These are phyloP conservation scores for Clitarchus hookeri DNA, from an alignment of 2,888 invertebrate genomes.

Conservation along the genomic window DNA sequence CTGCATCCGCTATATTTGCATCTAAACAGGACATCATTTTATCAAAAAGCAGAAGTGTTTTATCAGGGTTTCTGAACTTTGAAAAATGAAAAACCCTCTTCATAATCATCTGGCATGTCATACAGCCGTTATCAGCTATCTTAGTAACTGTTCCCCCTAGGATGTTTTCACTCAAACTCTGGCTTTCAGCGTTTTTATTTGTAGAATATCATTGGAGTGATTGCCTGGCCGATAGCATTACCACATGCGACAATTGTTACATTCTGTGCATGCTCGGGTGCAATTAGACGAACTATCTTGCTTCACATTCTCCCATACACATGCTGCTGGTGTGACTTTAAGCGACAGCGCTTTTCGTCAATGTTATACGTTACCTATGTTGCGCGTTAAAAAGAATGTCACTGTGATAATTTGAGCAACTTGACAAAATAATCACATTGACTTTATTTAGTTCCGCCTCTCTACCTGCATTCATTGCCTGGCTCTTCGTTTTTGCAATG, in stretches of 20 bases:
- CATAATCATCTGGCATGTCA: background rate
- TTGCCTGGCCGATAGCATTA: too few species aligned
- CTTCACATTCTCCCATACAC: background rate
- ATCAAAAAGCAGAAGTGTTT: conserved; percentile 47
- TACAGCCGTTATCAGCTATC: conserved; percentile 5
- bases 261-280: background rate
- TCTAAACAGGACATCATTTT: conserved; percentile 48
- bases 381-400: background rate
- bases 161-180: conserved; percentile 16
- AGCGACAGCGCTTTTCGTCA: background rate
- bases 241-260: background rate
- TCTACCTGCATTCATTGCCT: conserved; percentile 8
- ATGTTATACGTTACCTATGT: background rate
- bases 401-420: background rate
- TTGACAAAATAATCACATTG: background rate
- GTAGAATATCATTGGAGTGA: too few species aligned
- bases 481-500: background rate
- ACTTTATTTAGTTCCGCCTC: background rate
- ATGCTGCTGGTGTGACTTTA: background rate
- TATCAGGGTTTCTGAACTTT: conserved; percentile 44
- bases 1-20: conserved; percentile 47
- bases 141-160: conserved; percentile 3
- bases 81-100: conserved; percentile 42
- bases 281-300: background rate
- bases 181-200: conserved; percentile 10